Evolutionary conservation across 2,113 vertebrate genomes (phyloP).

Genomic region (Hippocampus mohnikei): DNA sequence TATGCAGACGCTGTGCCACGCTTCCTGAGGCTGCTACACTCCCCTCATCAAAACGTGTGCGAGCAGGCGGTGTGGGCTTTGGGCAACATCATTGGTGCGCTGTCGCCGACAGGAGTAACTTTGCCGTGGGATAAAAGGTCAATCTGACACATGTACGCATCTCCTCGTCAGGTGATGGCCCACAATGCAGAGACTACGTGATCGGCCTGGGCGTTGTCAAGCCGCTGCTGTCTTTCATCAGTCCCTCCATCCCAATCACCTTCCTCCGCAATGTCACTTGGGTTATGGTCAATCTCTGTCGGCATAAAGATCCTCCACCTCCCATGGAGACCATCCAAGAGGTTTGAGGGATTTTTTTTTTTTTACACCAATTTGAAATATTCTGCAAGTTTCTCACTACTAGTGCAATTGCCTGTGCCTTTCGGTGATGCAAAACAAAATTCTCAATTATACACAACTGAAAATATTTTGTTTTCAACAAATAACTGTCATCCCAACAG

Average conservation of each 20-base stretch:
- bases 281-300: slow-evolving; percentile 99
- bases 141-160: not conserved
- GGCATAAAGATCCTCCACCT: slow-evolving; percentile 96
- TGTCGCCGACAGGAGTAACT: not conserved
- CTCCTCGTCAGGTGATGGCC: slow-evolving; percentile 83
- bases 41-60: slow-evolving; percentile 95
- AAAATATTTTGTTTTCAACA: too few relatives aligned
- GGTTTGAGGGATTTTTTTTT: slow-evolving; percentile 65
- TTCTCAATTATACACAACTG: too few relatives aligned
- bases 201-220: slow-evolving; percentile 97
- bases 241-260: slow-evolving; percentile 98
- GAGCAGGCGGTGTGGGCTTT: slow-evolving; percentile 98
- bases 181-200: slow-evolving; percentile 97
- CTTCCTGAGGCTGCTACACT: slow-evolving; percentile 91
- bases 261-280: slow-evolving; percentile 99
- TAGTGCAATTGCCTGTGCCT: too few relatives aligned
- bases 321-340: slow-evolving; percentile 99
- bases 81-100: slow-evolving; percentile 97
- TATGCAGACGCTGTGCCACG: slow-evolving; percentile 90
- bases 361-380: too few relatives aligned
- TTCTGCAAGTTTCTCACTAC: too few relatives aligned
- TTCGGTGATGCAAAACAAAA: too few relatives aligned
- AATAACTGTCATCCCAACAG: too few relatives aligned
- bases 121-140: not conserved
- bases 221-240: slow-evolving; percentile 96